Percentiles rank a stretch among this genome's conserved stretches.
Evolutionary conservation across 2,113 vertebrate species (phyloP).

Genomic region (Madoqua kirkii): DNA sequence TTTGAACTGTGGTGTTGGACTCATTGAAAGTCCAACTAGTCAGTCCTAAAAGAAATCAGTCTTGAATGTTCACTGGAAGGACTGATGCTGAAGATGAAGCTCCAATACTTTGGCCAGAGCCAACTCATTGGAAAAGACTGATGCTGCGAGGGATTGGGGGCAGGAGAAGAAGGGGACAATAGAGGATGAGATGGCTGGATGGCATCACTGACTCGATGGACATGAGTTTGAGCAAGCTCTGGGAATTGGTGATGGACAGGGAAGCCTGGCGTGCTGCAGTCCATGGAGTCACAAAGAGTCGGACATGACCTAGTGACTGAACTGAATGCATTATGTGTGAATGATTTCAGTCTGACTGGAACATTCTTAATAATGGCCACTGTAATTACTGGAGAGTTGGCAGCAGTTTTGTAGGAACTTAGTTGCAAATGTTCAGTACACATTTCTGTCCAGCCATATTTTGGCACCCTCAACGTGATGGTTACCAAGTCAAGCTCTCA

Average conservation of each 20-base stretch:
- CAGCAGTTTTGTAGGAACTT: not conserved
- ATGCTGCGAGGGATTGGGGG: rapidly evolving
- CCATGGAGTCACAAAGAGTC: not conserved
- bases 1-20: not conserved
- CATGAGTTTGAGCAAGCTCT: not conserved
- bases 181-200: not conserved
- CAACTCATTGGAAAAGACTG: not conserved
- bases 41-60: not conserved
- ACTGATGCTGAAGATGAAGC: not conserved
- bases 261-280: not conserved
- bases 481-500: not conserved
- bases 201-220: rapidly evolving
- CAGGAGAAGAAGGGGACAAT: not conserved
- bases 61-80: not conserved
- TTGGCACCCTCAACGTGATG: not conserved
- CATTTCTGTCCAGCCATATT: not conserved
- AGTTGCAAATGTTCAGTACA: not conserved
- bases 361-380: not conserved
- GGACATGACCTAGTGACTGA: not conserved
- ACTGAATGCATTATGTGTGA: not conserved
- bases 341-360: not conserved
- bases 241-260: not conserved
- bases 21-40: not conserved
- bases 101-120: not conserved
- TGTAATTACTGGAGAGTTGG: not conserved